These are phyloP conservation scores for Yponomeuta sedellus DNA, from an alignment of 2,888 invertebrate genomes.

Conservation along the genomic window DNA sequence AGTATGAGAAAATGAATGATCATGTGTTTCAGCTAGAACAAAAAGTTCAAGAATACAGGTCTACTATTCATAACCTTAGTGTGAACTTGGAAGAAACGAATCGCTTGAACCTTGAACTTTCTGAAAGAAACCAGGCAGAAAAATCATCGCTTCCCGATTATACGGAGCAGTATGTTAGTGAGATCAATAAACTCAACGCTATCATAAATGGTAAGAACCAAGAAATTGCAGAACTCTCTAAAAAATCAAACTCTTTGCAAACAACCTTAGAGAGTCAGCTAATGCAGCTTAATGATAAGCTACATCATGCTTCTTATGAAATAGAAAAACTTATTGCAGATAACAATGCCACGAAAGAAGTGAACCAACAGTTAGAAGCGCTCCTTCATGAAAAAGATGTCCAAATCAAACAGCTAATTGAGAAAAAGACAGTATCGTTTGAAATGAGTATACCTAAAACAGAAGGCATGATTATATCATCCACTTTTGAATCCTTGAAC, in stretches of 20 bases:
- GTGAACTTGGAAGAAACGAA: conserved; percentile 50
- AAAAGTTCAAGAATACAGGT: conserved; percentile 52
- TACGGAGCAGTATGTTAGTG: conserved; percentile 68
- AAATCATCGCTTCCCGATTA: conserved; percentile 47
- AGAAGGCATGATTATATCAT: conserved; percentile 68
- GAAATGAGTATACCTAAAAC: conserved; percentile 72
- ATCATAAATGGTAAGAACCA: conserved; percentile 66
- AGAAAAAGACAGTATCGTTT: conserved; percentile 55
- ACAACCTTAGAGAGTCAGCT: conserved; percentile 45
- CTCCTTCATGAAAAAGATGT: conserved; percentile 47
- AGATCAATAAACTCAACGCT: conserved; percentile 76
- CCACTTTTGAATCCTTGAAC: conserved; percentile 58
- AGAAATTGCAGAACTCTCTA: conserved; percentile 54
- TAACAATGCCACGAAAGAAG: conserved; percentile 34
- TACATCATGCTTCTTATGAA: conserved; percentile 32
- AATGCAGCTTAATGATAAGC: conserved; percentile 48
- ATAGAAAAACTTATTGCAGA: conserved; percentile 36
- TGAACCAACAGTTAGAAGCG: conserved; percentile 42
- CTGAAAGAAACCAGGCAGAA: conserved; percentile 36
- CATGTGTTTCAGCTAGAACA: conserved; percentile 59
- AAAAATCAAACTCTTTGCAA: conserved; percentile 43
- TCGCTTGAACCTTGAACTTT: conserved; percentile 47
- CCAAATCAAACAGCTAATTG: conserved; percentile 51
- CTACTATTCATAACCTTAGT: conserved; percentile 47
- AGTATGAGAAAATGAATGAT: conserved; percentile 63